Evolutionary conservation across 2,888 invertebrate genomes (phyloP).

Genomic region (Clepsis dumicolana): DNA sequence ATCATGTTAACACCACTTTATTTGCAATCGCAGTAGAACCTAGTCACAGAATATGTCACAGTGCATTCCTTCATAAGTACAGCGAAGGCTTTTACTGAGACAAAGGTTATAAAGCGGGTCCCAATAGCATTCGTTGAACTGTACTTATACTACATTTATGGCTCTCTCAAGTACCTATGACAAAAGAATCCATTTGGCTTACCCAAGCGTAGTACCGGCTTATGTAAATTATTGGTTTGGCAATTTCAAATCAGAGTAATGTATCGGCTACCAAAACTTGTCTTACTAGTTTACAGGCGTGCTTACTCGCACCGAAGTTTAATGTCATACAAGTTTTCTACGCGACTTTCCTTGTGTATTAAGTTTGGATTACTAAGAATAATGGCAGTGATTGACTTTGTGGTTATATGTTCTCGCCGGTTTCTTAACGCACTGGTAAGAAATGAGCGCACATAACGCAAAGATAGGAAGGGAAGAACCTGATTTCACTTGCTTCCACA

Average conservation of each 20-base stretch:
- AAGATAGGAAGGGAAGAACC: no score
- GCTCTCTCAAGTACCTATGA: conserved; percentile 5
- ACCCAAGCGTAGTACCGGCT: conserved; percentile 47
- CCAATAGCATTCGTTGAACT: background rate
- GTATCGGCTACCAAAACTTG: conserved; percentile 48
- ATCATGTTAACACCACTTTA: background rate
- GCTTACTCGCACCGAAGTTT: conserved; percentile 5
- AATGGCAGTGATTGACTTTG: background rate
- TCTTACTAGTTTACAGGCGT: conserved; percentile 49
- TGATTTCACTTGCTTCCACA: no score
- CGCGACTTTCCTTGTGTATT: background rate
- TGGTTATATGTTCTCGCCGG: background rate
- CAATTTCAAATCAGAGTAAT: conserved; percentile 57
- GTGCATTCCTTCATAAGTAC: background rate
- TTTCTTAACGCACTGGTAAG: background rate
- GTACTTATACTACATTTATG: background rate
- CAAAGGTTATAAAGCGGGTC: background rate
- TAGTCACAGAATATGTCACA: background rate
- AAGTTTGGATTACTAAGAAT: background rate
- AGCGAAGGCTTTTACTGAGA: background rate
- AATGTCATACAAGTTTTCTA: conserved; percentile 3
- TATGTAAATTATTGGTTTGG: conserved; percentile 56
- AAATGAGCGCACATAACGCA: no score
- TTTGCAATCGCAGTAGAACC: background rate
- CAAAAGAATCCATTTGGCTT: conserved; percentile 39